Base-by-base conservation (phyloP, 37 sponge, comb jelly and placozoan genomes). In the Beroe forskalii region DNA sequence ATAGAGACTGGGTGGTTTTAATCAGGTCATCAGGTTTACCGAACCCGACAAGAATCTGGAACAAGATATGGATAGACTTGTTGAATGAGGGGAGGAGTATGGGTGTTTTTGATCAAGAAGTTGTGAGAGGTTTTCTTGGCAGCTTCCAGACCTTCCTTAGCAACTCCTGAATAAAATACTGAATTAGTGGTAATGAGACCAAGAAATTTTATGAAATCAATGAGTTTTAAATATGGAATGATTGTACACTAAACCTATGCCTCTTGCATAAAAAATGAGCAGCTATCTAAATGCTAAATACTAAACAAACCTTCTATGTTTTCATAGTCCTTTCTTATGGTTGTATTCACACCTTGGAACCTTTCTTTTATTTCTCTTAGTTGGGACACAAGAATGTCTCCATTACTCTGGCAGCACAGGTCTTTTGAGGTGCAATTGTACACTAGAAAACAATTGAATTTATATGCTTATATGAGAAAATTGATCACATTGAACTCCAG, bases 271-370 rank as follows among this genome's bases (percentile, higher is more conserved):
- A n/a, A n/a, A n/a, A n/a, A n/a, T n/a, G n/a, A n/a, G n/a, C n/a
- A n/a, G n/a, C n/a, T n/a, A n/a, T n/a, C n/a, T n/a, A n/a, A n/a
- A n/a, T n/a, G n/a, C n/a, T n/a, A n/a, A n/a, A n/a, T n/a, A n/a
- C n/a, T n/a, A 37, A 72, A 30, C 75, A 36, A 30, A 72, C 75
- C 75, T 39, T 72, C 9, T 36, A 72, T 72, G 39, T 37, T 33
- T 38, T 33, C 31, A 20, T 72, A 72, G 75, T 72, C 75, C 8
- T 33, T 37, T 33, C 40, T 72, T 23, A 72, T 72, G 12, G 35
- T 37, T 3, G 22, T 39, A 8, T 72, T 39, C 9, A 72, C 75
- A 8, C 75, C 75, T 20, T 37, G 37, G 20, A 72, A 72, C 22
- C 30, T 33, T 1, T 72, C 75, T 39, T 72, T 72, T 33, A 72